Evolutionary conservation across 2,888 invertebrate species (phyloP).

Genomic region (Leptura quadrifasciata): DNA sequence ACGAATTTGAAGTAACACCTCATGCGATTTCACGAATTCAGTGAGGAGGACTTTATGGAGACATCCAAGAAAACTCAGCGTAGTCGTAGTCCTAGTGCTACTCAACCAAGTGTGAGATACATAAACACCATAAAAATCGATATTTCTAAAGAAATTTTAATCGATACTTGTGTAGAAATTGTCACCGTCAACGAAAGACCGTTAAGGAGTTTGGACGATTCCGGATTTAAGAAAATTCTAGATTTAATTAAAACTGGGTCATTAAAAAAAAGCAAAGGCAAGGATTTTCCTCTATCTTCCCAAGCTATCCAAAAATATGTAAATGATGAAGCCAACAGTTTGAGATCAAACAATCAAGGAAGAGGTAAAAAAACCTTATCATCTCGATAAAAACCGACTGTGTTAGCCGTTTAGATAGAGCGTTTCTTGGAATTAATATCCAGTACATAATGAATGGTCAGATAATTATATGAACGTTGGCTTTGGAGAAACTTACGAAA

Average conservation of each 20-base stretch:
- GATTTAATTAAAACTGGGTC: slow-evolving; percentile 12
- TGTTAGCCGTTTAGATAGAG: slow-evolving; percentile 22
- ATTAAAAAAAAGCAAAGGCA: slow-evolving; percentile 29
- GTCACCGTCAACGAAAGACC: slow-evolving; percentile 25
- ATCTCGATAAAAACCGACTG: slow-evolving; percentile 26
- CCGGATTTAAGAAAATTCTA: slow-evolving; percentile 25
- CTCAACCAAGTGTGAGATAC: slow-evolving; percentile 9
- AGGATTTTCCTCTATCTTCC: slow-evolving; percentile 24
- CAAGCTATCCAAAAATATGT: slow-evolving; percentile 34
- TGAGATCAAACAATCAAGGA: slow-evolving; percentile 27
- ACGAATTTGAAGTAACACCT: slow-evolving; percentile 30
- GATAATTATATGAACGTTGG: slow-evolving; percentile 23
- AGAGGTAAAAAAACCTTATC: slow-evolving; percentile 28
- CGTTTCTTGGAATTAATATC: slow-evolving; percentile 31
- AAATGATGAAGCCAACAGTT: slow-evolving; percentile 18
- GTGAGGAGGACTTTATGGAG: slow-evolving; percentile 18
- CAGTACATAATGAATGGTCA: slow-evolving; percentile 17
- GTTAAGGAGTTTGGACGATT: slow-evolving; percentile 26
- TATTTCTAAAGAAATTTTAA: slow-evolving; percentile 27
- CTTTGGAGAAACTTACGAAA: slow-evolving; percentile 26
- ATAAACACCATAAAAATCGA: slow-evolving; percentile 26
- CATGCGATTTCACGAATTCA: slow-evolving; percentile 22
- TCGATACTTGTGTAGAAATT: slow-evolving; percentile 30
- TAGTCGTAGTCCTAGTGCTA: not conserved
- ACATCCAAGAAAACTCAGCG: slow-evolving; percentile 20